A percentile compares a stretch with the other conserved stretches of the same genome.
phyloP scores from a whole-genome alignment of 2,797 vertebrate genomes.

The Emydoidea blandingii region DNA sequence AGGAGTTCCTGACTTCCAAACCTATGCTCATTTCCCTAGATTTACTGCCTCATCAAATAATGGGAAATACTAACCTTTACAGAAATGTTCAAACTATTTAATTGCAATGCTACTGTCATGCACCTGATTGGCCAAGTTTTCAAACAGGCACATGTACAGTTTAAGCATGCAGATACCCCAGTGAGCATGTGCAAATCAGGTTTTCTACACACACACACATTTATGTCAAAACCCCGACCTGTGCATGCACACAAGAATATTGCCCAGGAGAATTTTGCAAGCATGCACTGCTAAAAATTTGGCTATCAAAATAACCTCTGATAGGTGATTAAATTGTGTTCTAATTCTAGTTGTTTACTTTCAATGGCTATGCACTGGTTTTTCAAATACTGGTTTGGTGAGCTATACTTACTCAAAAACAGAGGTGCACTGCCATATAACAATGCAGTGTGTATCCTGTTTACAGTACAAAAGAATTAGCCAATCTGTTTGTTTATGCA shows the following conservation, averaged over 20 bases:
- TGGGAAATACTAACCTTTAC: background rate
- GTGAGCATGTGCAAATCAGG: fast-evolving
- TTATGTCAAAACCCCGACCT: background rate
- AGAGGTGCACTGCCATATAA: background rate
- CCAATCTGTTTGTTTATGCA: background rate
- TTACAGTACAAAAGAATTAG: background rate
- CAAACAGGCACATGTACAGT: background rate
- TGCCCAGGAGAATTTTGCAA: background rate
- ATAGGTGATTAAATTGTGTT: fast-evolving
- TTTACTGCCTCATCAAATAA: background rate
- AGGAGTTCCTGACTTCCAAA: background rate
- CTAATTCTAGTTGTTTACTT: background rate
- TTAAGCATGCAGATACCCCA: fast-evolving
- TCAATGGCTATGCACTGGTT: fast-evolving
- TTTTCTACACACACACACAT: fast-evolving
- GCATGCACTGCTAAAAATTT: background rate
- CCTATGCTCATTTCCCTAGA: background rate
- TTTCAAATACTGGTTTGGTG: fast-evolving
- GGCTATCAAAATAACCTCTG: background rate
- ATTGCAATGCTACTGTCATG: background rate
- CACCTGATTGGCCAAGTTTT: background rate
- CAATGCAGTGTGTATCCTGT: background rate
- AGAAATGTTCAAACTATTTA: background rate
- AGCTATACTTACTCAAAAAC: background rate
- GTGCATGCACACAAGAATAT: background rate